Conservation (phyloP, 64 coral and sea anemone genomes). For the Pachyseris speciosa region DNA sequence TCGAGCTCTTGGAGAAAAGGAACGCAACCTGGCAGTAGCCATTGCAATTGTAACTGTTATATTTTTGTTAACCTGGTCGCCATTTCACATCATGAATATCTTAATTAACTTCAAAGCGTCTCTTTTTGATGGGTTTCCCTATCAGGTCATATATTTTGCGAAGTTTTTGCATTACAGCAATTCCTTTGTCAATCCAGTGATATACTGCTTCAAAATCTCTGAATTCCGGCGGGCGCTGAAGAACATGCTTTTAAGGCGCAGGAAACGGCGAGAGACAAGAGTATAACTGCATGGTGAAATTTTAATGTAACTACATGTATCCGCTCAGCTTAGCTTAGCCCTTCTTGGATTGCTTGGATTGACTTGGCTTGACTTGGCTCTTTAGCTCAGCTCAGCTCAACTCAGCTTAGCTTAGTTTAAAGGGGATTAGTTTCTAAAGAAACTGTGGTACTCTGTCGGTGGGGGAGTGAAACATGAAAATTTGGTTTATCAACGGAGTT, state of each 20-base stretch:
- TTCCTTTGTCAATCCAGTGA: constrained; percentile 81
- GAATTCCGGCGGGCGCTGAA: constrained; percentile 59
- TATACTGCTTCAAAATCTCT: constrained; percentile 85
- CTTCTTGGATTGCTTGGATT: too few species aligned
- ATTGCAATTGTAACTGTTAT: constrained; percentile 83
- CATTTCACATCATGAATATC: constrained; percentile 92
- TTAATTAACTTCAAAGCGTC: constrained; percentile 71
- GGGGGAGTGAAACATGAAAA: too few species aligned
- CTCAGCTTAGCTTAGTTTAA: too few species aligned
- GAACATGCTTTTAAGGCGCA: background rate
- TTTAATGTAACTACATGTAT: too few species aligned
- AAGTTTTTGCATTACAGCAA: constrained; percentile 94
- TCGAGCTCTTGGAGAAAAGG: constrained; percentile 21
- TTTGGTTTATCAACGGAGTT: too few species aligned
- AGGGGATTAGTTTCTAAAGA: too few species aligned
- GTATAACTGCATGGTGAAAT: background rate
- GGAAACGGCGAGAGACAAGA: constrained; percentile 3
- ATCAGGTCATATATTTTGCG: constrained; percentile 66
- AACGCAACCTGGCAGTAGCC: constrained; percentile 67
- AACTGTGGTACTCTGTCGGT: too few species aligned
- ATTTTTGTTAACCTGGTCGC: constrained; percentile 81
- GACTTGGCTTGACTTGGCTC: too few species aligned
- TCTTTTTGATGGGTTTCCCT: constrained; percentile 39
- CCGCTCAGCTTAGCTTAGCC: too few species aligned
- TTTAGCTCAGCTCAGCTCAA: too few species aligned